Evolutionary conservation across 2,888 invertebrate genomes (phyloP), one percentile per base, ranked within the genome.

Genomic region (Apamea sordens): DNA sequence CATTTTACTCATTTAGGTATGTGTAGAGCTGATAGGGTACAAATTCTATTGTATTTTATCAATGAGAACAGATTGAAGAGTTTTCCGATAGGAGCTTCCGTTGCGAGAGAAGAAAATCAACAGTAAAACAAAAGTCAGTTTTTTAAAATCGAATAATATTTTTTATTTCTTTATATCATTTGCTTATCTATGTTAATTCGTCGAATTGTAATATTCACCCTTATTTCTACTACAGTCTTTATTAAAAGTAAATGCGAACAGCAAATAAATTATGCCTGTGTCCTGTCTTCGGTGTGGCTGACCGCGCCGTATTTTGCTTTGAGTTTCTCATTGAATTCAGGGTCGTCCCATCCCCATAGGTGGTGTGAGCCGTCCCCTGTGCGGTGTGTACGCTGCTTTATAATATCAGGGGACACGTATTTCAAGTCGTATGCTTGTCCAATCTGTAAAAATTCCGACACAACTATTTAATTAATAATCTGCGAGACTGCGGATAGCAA

Each of bases 361-460:
- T 97, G 97, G 90, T 98, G 98, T 10, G 96, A 97, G 0, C 98
- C 98, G 86, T 98, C 98, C 2, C 98, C 98, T 0, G 98, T 98
- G 74, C 98, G 96, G 82, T 97, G 94, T 1, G 97, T 97, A 3
- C 98, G 95, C 85, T 97, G 97, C 89, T 97, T 96, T 72, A 98
- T 97, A 90, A 98, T 97, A n/a, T 97, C 97, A 18, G 95, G 94
- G 0, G 98, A 97, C 0, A 98, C 98, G 5, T 97, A 97, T 93
- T 98, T 98, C 84, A 98, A 94, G 91, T 98, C 98, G 92, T 98
- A 98, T 0, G 98, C 98, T 97, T 98, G 98, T 5, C 98, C 98
- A 77, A 98, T 97, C 94, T 97, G 90, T 32, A 63, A 73, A 53
- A 36, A 74, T 63, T 10, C 0, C 13, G 1, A 50, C 6, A 44